Evolutionary conservation across 2,797 vertebrate species (phyloP), one percentile per base, ranked within the genome.

Genomic region (Psittacula echo): DNA sequence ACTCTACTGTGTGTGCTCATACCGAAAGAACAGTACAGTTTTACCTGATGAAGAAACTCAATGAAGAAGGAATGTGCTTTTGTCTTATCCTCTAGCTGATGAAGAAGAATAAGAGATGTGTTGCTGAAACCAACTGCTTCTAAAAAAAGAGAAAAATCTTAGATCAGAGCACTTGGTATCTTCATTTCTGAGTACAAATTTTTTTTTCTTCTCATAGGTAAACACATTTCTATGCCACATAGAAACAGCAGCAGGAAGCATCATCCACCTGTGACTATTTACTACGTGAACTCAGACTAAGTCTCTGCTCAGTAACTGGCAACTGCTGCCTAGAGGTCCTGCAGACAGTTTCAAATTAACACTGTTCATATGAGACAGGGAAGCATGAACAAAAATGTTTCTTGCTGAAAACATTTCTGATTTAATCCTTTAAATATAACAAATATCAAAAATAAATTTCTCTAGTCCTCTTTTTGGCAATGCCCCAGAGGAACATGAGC

Each of bases 41-140:
- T 91, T 91, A 99, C 99, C 95, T 99, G 98, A 64, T 98, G 99
- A 96, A 99, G 98, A 87, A 99, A 99, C 95, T 99, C 99, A 98
- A 99, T 97, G 94, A 99, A 99, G 96, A 98, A 98, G 45, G 98
- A 98, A 80, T 99, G 99, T 29, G 99, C 99, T 97, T 99, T 99
- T 98, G 99, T 98, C 96, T 99, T 99, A 97, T 99, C 99, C 93
- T 99, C 99, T 42, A 99, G 97, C 93, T 99, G 99, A 96, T 99
- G 99, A 89, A 99, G 98, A 95, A 99, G 98, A 96, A 99, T 99
- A 87, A 99, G 98, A 12, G 99, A 99, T 1, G 98, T 99, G 89
- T 99, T 98, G 77, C 98, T 98, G 58, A 99, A 99, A 62, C 99
- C 98, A n/a, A 97, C 97, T 29, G 98, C 98, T 97, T 99, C 99